Evolutionary conservation across 2,888 invertebrate genomes (phyloP).

Genomic region (Diaphora mendica): DNA sequence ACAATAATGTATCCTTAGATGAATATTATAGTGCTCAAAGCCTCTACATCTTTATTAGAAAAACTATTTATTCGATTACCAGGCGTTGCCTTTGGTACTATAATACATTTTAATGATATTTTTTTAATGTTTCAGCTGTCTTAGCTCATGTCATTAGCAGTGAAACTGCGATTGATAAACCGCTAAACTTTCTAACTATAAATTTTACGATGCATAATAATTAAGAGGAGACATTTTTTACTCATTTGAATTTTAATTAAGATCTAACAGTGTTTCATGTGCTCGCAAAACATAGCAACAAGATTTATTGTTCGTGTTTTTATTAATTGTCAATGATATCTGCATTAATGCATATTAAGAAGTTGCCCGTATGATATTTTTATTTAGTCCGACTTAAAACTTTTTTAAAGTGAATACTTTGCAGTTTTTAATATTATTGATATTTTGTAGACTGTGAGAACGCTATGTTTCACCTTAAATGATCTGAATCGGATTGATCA

Average conservation of each 20-base stretch:
- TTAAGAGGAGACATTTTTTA: slow-evolving; percentile 26
- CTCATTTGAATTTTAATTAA: slow-evolving; percentile 21
- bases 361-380: not conserved
- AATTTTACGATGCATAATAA: slow-evolving; percentile 34
- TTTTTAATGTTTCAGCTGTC: slow-evolving; percentile 38
- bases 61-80: slow-evolving; percentile 70
- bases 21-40: slow-evolving; percentile 62
- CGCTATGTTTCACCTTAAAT: not conserved
- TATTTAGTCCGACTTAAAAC: not conserved
- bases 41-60: slow-evolving; percentile 76
- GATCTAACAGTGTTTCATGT: slow-evolving; percentile 5
- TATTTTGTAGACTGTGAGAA: no score
- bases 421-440: no score
- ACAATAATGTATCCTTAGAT: slow-evolving; percentile 13
- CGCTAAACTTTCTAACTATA: slow-evolving; percentile 37
- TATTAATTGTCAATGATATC: not conserved
- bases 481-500: no score
- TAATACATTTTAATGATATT: slow-evolving; percentile 73
- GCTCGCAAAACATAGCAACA: not conserved
- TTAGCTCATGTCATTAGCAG: slow-evolving; percentile 29
- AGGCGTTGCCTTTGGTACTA: slow-evolving; percentile 65
- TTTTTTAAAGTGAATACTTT: not conserved
- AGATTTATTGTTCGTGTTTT: not conserved
- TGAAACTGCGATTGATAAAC: slow-evolving; percentile 44
- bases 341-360: not conserved